Percentiles rank a stretch among this genome's conserved stretches.
phyloP scores from a whole-genome alignment of 2,797 vertebrate genomes.

The Microctenopoma steveboyesi region DNA sequence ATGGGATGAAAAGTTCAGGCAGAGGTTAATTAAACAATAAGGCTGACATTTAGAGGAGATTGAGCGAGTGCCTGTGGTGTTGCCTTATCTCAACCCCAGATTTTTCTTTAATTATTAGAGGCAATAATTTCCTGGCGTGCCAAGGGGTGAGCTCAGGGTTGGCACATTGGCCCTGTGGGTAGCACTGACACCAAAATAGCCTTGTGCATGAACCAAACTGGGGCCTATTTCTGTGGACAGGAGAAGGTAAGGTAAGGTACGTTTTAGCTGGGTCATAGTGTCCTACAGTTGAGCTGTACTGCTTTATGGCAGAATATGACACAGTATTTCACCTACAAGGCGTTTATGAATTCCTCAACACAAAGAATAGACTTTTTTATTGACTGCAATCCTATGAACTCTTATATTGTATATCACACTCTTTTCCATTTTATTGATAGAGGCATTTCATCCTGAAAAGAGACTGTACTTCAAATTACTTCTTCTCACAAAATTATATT shows the following conservation, averaged over 20 bases:
- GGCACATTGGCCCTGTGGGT: neutral
- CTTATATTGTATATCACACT: too few relatives aligned
- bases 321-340: neutral
- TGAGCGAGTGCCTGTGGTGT: conserved; percentile 19
- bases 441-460: too few relatives aligned
- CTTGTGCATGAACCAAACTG: neutral
- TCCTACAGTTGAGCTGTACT: too few relatives aligned
- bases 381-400: neutral
- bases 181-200: neutral
- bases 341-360: neutral
- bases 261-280: too few relatives aligned
- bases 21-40: conserved; percentile 73
- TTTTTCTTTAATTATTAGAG: conserved; percentile 30
- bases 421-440: too few relatives aligned
- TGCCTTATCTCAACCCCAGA: conserved; percentile 43
- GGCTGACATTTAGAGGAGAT: conserved; percentile 68
- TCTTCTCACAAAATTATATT: neutral
- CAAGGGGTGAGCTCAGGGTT: neutral
- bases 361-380: conserved; percentile 7
- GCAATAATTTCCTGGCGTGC: conserved; percentile 5
- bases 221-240: too few relatives aligned
- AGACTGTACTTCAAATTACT: neutral
- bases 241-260: too few relatives aligned
- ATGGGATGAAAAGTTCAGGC: conserved; percentile 46
- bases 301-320: too few relatives aligned